A percentile compares a stretch with the other conserved stretches of the same genome.
Conservation (phyloP, 2,113 vertebrate genomes). For the Actenoides hombroni region DNA sequence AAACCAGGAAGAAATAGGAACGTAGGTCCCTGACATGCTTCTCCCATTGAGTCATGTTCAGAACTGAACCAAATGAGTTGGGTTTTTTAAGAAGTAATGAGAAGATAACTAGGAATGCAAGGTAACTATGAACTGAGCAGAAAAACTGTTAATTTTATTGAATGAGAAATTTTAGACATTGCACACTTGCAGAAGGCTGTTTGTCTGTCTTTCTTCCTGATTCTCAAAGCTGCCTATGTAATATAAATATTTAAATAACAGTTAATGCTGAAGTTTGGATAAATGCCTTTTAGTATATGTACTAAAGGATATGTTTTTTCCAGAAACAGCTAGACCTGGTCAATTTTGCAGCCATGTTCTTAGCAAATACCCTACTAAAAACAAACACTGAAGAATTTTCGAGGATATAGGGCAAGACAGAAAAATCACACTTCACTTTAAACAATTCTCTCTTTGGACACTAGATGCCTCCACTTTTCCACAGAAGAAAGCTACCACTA, state of each 20-base stretch:
- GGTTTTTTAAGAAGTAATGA: neutral
- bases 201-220: neutral
- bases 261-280: neutral
- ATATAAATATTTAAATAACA: neutral
- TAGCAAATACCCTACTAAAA: neutral
- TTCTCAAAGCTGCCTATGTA: neutral
- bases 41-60: neutral
- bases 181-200: neutral
- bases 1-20: neutral
- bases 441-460: conserved; percentile 40
- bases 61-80: neutral
- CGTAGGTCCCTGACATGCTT: neutral
- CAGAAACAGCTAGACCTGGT: neutral
- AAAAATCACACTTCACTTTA: neutral
- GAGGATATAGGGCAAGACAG: neutral
- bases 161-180: neutral
- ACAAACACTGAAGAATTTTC: neutral
- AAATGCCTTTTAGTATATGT: neutral
- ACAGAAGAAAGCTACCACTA: neutral
- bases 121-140: neutral
- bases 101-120: neutral
- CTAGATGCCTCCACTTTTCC: conserved; percentile 74
- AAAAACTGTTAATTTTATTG: neutral
- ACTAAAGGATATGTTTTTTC: neutral
- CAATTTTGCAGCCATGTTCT: neutral